Base-by-base conservation (phyloP, 1,140 invertebrate genomes). In the Bombus polaris region DNA sequence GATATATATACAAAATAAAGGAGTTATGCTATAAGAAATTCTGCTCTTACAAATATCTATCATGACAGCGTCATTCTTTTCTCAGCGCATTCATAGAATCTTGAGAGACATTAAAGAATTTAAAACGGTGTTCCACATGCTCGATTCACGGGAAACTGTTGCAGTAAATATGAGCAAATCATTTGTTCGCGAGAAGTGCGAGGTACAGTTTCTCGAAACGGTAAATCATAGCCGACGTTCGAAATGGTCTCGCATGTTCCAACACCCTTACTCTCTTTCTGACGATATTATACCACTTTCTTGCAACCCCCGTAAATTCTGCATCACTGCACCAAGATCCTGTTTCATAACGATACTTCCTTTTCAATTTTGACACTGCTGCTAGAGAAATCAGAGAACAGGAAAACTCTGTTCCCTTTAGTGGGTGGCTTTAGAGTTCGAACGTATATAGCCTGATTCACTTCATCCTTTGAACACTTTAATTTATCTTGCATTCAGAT, bases 401-500 rank as follows among this genome's bases (percentile, higher is more conserved):
- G 15, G 0, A 32, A 65, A 65, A 15, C n/a, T 32, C 12, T 18
- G 65, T 2, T 3, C 35, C 32, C 18, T 68, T 37, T 37, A 22
- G 9, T 37, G 9, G 8, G 32, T 9, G 65, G 13, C n/a, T 65
- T 18, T 37, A 35, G 18, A 37, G 47, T 37, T 68, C 66, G 35
- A 32, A 18, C 15, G 18, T 18, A 37, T 25, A n/a, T 12, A 42
- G 39, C 8, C 42, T 74, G 71, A 47, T 44, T 47, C 32, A 32
- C 32, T 47, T 74, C 13, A n/a, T 9, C n/a, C 18, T n/a, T n/a
- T 47, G 42, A 35, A n/a, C 15, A 47, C 42, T 74, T 74, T 74
- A 74, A 74, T 74, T 74, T 74, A 74, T 32, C 72, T 47, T 47
- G 42, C 47, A 74, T 74, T 74, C 72, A 74, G n/a, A 74, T 74